These are phyloP conservation scores for Macrocentrus cingulum DNA, from an alignment of 1,140 invertebrate genomes.

Conservation along the genomic window DNA sequence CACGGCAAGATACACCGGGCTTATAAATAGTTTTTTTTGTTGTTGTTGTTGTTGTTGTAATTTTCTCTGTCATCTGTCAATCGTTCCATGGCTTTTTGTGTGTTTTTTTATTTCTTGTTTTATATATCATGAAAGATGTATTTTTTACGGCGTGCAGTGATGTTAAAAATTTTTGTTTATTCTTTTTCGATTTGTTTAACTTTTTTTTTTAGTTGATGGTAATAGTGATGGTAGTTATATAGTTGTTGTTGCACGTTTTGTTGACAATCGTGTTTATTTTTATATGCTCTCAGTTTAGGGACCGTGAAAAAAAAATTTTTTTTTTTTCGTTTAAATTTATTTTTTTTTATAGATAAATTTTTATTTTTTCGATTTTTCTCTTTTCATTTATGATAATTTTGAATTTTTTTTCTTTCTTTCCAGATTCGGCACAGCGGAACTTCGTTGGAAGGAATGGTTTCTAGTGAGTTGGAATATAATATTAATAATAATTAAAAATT, in stretches of 20 bases:
- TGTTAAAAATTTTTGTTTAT: constrained; percentile 37
- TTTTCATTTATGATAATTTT: too few species aligned
- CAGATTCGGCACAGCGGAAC: constrained; percentile 6
- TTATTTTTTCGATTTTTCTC: too few species aligned
- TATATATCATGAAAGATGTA: constrained; percentile 45
- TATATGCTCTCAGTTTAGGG: too few species aligned
- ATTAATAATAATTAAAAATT: neutral
- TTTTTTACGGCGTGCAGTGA: constrained; percentile 43
- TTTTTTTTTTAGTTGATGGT: constrained; percentile 28
- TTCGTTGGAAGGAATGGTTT: constrained; percentile 19
- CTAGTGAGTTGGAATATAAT: too few species aligned
- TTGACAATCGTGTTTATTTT: constrained; percentile 16
- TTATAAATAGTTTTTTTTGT: constrained; percentile 24
- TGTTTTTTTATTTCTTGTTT: constrained; percentile 9
- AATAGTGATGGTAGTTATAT: too few species aligned
- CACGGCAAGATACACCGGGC: constrained; percentile 47
- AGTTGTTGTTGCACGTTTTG: constrained; percentile 11
- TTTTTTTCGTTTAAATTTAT: too few species aligned
- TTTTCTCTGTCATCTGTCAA: constrained; percentile 48
- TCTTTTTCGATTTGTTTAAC: constrained; percentile 33
- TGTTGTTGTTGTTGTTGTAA: too few species aligned
- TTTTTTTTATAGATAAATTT: too few species aligned
- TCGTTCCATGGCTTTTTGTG: constrained; percentile 43
- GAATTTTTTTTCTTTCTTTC: too few species aligned
- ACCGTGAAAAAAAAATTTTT: too few species aligned